Percentiles rank a stretch among this genome's conserved stretches.
These are phyloP conservation scores for Xiphorhynchus elegans DNA, from an alignment of 2,113 vertebrate species.

Conservation along the genomic window DNA sequence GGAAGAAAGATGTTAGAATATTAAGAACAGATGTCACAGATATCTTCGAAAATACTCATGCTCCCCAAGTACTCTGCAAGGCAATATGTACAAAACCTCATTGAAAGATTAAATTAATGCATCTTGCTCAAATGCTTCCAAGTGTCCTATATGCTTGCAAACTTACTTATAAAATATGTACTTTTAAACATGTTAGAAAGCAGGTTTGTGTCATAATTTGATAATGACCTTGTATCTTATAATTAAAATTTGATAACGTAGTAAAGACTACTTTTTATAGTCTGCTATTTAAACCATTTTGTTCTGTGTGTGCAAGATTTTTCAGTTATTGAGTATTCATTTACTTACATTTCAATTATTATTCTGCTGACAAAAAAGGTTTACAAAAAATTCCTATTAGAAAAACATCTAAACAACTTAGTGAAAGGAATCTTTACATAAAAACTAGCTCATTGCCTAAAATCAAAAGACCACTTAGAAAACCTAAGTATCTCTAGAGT, in stretches of 20 bases:
- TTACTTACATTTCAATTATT: conserved; percentile 49
- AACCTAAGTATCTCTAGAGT: not conserved
- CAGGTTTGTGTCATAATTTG: conserved; percentile 7
- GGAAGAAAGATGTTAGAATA: conserved; percentile 76
- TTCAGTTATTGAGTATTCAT: conserved; percentile 27
- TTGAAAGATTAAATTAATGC: conserved; percentile 14
- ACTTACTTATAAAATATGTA: conserved; percentile 30
- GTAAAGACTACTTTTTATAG: conserved; percentile 39
- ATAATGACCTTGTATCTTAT: not conserved
- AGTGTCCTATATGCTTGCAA: not conserved
- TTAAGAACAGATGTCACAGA: conserved; percentile 80
- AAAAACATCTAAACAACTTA: not conserved
- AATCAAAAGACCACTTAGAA: not conserved
- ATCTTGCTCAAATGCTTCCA: conserved; percentile 19
- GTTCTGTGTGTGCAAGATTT: not conserved
- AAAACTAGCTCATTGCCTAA: not conserved
- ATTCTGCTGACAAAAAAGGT: not conserved
- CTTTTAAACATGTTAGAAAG: conserved; percentile 27
- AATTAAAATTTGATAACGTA: conserved; percentile 31
- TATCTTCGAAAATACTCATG: conserved; percentile 49
- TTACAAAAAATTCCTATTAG: not conserved
- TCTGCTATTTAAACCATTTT: conserved; percentile 20
- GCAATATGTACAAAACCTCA: conserved; percentile 42
- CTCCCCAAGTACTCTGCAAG: conserved; percentile 26
- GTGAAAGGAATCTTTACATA: not conserved